phyloP scores from a whole-genome alignment of 2,113 vertebrate species.

The Stigmatopora nigra region DNA sequence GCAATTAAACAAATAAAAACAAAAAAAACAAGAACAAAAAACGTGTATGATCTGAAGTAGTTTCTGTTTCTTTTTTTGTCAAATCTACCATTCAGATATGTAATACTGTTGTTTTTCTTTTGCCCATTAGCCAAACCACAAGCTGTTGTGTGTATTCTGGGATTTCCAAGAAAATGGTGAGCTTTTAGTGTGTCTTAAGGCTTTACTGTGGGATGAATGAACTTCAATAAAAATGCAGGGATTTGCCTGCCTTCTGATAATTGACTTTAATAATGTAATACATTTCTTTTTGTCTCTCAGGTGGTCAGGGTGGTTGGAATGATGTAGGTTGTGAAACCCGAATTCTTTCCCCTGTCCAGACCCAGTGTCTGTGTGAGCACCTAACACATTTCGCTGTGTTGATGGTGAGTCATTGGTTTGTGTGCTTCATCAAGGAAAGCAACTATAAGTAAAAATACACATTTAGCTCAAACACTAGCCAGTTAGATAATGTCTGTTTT shows the following conservation, averaged over 20 bases:
- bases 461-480: neutral
- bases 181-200: constrained; percentile 21
- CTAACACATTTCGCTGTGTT: constrained; percentile 89
- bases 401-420: constrained; percentile 72
- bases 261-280: constrained; percentile 8
- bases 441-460: neutral
- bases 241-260: constrained; percentile 11
- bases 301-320: constrained; percentile 82
- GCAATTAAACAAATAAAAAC: too few species aligned
- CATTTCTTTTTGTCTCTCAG: constrained; percentile 59
- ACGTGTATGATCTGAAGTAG: too few species aligned
- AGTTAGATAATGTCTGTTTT: neutral
- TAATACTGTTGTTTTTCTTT: constrained; percentile 5
- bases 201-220: constrained; percentile 6
- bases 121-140: constrained; percentile 56
- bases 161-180: constrained; percentile 78
- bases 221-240: neutral
- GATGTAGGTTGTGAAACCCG: constrained; percentile 69
- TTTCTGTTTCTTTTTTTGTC: neutral
- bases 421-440: constrained; percentile 2
- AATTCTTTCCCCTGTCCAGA: constrained; percentile 68
- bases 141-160: constrained; percentile 77
- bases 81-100: neutral
- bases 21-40: too few species aligned
- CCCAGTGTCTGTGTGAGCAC: constrained; percentile 82